Conservation (phyloP, 1,140 invertebrate species). For the Cydia amplana region DNA sequence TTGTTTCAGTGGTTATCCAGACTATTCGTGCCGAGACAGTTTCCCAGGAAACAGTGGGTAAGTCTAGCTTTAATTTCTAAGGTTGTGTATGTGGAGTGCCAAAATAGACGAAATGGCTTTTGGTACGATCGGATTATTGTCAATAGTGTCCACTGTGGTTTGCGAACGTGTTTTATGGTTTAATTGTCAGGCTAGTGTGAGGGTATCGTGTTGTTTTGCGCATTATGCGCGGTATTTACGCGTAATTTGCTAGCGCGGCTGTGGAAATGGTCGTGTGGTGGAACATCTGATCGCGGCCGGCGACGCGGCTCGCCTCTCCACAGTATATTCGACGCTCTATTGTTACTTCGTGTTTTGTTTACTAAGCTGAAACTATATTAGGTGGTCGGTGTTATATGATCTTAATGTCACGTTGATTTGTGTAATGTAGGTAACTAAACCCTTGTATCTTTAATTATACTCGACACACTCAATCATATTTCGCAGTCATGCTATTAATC, state of each 20-base stretch:
- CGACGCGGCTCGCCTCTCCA: background rate
- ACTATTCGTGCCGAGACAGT: background rate
- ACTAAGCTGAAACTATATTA: background rate
- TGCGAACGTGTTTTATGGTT: background rate
- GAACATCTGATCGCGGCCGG: constrained; percentile 22
- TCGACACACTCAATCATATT: background rate
- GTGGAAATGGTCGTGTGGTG: background rate
- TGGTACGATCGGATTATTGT: constrained; percentile 45
- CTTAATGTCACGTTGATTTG: background rate
- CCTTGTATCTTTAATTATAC: background rate
- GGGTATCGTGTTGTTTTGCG: background rate
- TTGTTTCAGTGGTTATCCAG: constrained; percentile 34
- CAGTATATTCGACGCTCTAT: background rate
- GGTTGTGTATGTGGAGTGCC: constrained; percentile 43
- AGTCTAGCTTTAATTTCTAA: constrained; percentile 11
- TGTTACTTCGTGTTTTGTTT: background rate
- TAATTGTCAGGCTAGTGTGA: background rate
- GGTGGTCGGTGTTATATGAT: background rate
- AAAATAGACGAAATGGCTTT: constrained; percentile 59
- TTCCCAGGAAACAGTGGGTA: background rate
- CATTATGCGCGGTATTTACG: constrained; percentile 14
- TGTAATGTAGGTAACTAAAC: background rate
- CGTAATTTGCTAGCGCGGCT: background rate
- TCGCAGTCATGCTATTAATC: background rate
- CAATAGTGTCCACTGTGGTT: constrained; percentile 34